Percentiles rank a stretch among this genome's conserved stretches.
Conservation (phyloP, 1,140 invertebrate genomes). For the Meloidogyne floridensis region DNA sequence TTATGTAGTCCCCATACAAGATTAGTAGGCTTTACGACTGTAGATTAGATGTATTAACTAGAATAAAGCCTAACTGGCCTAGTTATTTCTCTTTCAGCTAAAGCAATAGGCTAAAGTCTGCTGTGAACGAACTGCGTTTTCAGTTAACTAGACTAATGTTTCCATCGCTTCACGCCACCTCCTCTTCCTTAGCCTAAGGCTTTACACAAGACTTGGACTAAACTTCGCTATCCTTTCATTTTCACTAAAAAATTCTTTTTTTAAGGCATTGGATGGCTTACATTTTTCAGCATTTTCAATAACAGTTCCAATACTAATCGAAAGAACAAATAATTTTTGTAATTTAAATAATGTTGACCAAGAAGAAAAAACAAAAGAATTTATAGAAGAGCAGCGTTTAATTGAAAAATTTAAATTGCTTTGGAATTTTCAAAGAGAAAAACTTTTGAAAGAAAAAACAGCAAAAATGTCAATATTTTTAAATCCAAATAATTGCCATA, state of each 20-base stretch:
- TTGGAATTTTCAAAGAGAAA: slow-evolving; percentile 21
- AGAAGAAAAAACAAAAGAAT: background rate
- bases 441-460: slow-evolving; percentile 11
- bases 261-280: background rate
- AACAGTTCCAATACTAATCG: background rate
- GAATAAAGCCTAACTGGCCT: too few species aligned
- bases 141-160: too few species aligned
- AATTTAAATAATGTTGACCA: slow-evolving; percentile 13
- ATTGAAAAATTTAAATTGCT: slow-evolving; percentile 1
- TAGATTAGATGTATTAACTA: too few species aligned
- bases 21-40: too few species aligned
- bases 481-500: slow-evolving; percentile 23
- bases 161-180: too few species aligned
- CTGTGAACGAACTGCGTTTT: too few species aligned
- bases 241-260: background rate
- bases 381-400: background rate
- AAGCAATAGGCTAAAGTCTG: too few species aligned
- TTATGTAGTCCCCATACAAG: too few species aligned
- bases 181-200: too few species aligned
- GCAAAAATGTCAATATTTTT: slow-evolving; percentile 20
- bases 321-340: background rate
- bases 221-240: background rate
- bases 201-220: too few species aligned
- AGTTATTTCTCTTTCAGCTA: too few species aligned
- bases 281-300: slow-evolving; percentile 15